Conservation (phyloP, 2,888 invertebrate genomes). For the Dromius quadrimaculatus region DNA sequence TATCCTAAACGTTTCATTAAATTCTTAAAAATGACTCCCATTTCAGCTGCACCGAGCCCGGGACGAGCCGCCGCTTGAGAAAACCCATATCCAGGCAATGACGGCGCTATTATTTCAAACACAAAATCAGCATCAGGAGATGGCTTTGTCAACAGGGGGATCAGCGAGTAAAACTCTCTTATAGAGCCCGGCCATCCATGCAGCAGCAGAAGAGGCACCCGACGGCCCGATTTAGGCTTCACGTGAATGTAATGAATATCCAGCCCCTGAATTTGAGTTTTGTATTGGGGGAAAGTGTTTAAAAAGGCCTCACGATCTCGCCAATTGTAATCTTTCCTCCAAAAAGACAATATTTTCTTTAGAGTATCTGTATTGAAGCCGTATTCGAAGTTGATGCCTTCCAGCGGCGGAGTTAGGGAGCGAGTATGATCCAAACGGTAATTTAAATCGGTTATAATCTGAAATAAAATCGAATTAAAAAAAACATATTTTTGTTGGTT, state of each 20-base stretch:
- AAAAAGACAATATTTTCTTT: conserved; percentile 78
- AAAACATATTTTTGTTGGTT: too few species aligned
- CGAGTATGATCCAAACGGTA: conserved; percentile 69
- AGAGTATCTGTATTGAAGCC: conserved; percentile 83
- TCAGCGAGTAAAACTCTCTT: conserved; percentile 82
- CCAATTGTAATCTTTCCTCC: conserved; percentile 81
- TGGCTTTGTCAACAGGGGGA: conserved; percentile 72
- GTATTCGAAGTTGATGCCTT: conserved; percentile 80
- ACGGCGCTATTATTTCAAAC: conserved; percentile 74
- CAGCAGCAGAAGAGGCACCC: conserved; percentile 76
- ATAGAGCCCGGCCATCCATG: conserved; percentile 95
- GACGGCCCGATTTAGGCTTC: conserved; percentile 69
- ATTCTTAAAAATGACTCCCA: conserved; percentile 73
- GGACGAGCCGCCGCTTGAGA: conserved; percentile 71
- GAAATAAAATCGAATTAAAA: too few species aligned
- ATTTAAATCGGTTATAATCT: conserved; percentile 70
- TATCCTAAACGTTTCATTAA: conserved; percentile 80
- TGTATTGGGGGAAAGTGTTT: conserved; percentile 78
- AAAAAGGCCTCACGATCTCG: conserved; percentile 71
- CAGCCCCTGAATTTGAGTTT: conserved; percentile 78
- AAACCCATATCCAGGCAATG: conserved; percentile 70
- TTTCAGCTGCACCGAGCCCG: conserved; percentile 72
- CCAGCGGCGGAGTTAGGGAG: conserved; percentile 69
- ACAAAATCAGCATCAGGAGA: conserved; percentile 70
- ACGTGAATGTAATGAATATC: conserved; percentile 78